Base-by-base conservation (phyloP, 2,797 vertebrate species). In the Leontopithecus rosalia region DNA sequence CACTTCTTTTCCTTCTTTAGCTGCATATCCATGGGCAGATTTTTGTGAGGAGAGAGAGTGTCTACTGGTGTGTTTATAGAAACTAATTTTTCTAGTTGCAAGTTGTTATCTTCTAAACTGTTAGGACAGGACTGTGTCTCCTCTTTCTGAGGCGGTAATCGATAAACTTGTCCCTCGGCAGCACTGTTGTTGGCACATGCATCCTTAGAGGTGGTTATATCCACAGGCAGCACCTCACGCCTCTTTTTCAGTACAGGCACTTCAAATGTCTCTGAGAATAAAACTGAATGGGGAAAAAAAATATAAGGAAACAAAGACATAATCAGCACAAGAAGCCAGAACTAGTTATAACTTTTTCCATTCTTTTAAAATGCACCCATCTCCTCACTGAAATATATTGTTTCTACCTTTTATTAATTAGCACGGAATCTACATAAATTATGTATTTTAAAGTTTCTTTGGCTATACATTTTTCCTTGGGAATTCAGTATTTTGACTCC, bases 201-300 rank as follows among this genome's bases (percentile, higher is more conserved):
- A 22, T 94, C 83, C 46, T 98, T 91, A 95, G 97, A 92, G 36
- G 97, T 90, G 33, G 97, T 55, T 0, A 90, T 0, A 4, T 98
- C 98, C 36, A 98, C 73, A 11, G 99, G 99, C 93, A 99, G 98
- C 91, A 99, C 99, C 97, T 99, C 99, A n/a, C 98, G 99, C 91
- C 97, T 99, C 94, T 98, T 99, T 97, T 98, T 99, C 50, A 98
- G 98, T 91, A 98, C 94, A 67, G 95, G 86, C 4, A 97, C 96
- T 95, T 98, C 99, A 70, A 98, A 98, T 39, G 98, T 90, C 85
- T 99, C 99, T 99, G 96, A 89, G 39, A 64, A 97, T 28, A 67
- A 88, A 97, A 67, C n/a, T 7, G 3, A 67, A 15, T 67, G 7
- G 15, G 15, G 15, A 12, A 5, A 72, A 72, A n/a, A 72, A 24